Evolutionary conservation across 2,113 vertebrate species (phyloP).

Genomic region (Callocephalon fimbriatum): DNA sequence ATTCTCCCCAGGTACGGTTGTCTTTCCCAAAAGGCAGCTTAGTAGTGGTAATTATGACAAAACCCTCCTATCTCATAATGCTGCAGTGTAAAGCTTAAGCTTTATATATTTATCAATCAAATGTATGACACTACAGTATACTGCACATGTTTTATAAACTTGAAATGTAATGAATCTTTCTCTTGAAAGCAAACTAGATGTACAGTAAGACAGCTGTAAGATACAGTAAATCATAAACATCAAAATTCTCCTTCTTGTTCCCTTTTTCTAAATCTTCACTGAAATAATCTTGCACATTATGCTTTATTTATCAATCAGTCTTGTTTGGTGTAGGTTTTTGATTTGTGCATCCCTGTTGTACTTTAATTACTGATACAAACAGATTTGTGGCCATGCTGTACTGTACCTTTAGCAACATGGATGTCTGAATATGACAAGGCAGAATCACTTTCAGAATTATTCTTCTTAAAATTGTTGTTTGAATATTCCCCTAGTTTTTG

Average conservation of each 20-base stretch:
- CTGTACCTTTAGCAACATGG: background rate
- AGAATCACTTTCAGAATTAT: background rate
- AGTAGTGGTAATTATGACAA: background rate
- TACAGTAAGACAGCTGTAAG: background rate
- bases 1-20: background rate
- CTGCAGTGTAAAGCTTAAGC: background rate
- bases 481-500: background rate
- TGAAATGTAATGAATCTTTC: background rate
- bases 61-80: background rate
- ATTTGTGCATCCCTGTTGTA: background rate
- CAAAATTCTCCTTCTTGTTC: background rate
- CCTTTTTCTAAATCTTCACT: background rate
- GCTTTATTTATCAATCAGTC: background rate
- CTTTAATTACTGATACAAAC: background rate
- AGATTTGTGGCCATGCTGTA: background rate
- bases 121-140: background rate
- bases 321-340: background rate
- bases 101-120: background rate
- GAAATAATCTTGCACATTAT: background rate
- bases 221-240: background rate
- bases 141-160: background rate
- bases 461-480: background rate
- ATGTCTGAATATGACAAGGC: background rate
- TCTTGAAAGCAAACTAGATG: background rate
- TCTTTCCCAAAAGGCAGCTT: background rate